phyloP scores from a whole-genome alignment of 2,113 vertebrate genomes.

The Menura novaehollandiae region DNA sequence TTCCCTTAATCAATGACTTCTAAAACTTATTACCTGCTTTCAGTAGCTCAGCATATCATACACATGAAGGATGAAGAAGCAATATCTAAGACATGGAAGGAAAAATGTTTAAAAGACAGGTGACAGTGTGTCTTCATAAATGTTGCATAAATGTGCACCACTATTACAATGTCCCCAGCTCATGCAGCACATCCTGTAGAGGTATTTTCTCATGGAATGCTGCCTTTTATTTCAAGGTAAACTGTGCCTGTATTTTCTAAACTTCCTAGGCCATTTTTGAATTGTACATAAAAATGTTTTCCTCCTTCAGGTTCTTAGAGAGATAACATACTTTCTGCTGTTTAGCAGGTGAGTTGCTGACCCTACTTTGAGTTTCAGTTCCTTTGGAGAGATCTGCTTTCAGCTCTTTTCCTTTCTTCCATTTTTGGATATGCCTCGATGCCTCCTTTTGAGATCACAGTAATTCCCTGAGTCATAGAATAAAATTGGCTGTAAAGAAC shows the following conservation, averaged over 20 bases:
- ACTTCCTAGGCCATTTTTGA: not conserved
- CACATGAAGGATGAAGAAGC: not conserved
- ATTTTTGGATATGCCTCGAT: not conserved
- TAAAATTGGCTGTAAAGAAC: not conserved
- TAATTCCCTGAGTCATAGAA: not conserved
- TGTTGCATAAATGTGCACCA: not conserved
- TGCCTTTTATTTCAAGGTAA: not conserved
- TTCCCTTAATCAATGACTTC: not conserved
- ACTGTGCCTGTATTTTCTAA: not conserved
- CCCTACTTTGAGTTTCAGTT: not conserved
- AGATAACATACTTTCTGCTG: not conserved
- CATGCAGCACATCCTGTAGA: not conserved
- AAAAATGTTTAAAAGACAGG: not conserved
- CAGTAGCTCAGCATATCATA: not conserved
- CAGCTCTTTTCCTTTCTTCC: not conserved
- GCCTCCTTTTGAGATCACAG: not conserved
- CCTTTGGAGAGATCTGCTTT: not conserved
- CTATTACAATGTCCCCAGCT: not conserved
- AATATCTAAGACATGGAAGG: not conserved
- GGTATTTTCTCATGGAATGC: not conserved
- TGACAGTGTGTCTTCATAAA: not conserved
- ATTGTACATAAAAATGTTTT: not conserved
- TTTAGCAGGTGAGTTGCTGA: not conserved
- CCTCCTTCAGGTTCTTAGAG: not conserved
- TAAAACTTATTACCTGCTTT: not conserved